Evolutionary conservation across 30 jellyfish, hydroid and myxozoan genomes (phyloP).

Genomic region (Cassiopea andromeda): DNA sequence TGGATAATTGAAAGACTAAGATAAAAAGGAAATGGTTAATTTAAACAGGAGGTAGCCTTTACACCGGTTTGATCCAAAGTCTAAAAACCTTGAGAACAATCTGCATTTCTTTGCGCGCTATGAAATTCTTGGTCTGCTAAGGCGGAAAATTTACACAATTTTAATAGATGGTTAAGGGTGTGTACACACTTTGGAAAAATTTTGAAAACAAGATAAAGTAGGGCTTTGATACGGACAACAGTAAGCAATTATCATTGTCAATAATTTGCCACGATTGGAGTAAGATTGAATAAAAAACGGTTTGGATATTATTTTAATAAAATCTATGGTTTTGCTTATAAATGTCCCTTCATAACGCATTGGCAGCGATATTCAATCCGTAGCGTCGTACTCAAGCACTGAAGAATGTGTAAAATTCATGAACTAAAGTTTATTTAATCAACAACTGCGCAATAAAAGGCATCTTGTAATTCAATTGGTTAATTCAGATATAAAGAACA

Average conservation of each 20-base stretch:
- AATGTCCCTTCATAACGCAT: conserved; percentile 1
- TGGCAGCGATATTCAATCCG: neutral
- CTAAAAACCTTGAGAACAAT: no score
- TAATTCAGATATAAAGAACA: neutral
- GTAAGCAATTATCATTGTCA: neutral
- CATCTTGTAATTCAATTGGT: neutral
- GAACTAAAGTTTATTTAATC: neutral
- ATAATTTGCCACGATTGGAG: neutral
- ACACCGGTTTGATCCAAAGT: no score
- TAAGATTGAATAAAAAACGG: conserved; percentile 7
- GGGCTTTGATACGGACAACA: neutral
- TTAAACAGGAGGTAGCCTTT: no score
- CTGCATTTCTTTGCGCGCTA: no score
- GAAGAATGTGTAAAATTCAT: neutral
- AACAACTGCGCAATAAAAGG: neutral
- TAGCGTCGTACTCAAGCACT: neutral
- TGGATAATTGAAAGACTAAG: no score
- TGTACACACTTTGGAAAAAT: neutral
- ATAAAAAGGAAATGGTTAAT: no score
- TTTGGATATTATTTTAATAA: conserved; percentile 1
- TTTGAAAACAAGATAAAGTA: neutral
- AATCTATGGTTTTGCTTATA: conserved; percentile 11
- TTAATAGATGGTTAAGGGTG: no score
- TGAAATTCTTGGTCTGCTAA: no score
- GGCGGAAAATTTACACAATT: no score